Evolutionary conservation across 2,888 invertebrate genomes (phyloP).

Genomic region (Anthophora plumipes): DNA sequence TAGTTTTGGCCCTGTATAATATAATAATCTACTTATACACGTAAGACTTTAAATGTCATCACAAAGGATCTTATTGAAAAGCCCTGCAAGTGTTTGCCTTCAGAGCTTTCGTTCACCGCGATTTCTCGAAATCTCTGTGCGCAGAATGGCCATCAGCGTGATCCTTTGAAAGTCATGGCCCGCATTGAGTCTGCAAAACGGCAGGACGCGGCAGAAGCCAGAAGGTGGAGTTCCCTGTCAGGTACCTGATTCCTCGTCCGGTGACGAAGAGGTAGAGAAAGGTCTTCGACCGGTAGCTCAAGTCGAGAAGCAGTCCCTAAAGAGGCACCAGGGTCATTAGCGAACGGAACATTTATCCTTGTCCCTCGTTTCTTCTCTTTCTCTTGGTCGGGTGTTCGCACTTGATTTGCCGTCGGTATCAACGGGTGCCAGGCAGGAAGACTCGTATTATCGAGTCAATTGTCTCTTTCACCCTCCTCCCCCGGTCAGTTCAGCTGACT

Average conservation of each 20-base stretch:
- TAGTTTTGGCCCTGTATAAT: no score
- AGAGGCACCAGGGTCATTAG: constrained; percentile 78
- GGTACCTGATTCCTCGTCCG: constrained; percentile 66
- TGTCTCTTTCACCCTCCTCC: constrained; percentile 83
- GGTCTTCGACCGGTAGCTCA: constrained; percentile 76
- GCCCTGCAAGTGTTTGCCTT: no score
- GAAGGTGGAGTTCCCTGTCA: constrained; percentile 72
- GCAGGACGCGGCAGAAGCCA: constrained; percentile 61
- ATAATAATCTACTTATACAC: no score
- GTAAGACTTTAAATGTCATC: no score
- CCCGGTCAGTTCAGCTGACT: constrained; percentile 78
- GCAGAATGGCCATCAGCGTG: neutral
- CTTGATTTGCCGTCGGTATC: constrained; percentile 83
- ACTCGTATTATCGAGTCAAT: constrained; percentile 84
- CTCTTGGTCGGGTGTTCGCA: constrained; percentile 76
- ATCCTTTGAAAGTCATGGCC: constrained; percentile 17
- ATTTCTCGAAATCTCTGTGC: neutral
- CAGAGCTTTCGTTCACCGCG: no score
- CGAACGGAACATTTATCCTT: constrained; percentile 78
- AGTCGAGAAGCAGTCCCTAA: constrained; percentile 72
- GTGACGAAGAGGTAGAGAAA: constrained; percentile 66
- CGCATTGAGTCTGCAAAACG: constrained; percentile 43
- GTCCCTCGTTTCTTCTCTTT: constrained; percentile 71
- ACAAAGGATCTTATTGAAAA: no score
- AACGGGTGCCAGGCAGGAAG: constrained; percentile 84